phyloP scores from a whole-genome alignment of 1,140 invertebrate species.

The Metopolophium dirhodum region DNA sequence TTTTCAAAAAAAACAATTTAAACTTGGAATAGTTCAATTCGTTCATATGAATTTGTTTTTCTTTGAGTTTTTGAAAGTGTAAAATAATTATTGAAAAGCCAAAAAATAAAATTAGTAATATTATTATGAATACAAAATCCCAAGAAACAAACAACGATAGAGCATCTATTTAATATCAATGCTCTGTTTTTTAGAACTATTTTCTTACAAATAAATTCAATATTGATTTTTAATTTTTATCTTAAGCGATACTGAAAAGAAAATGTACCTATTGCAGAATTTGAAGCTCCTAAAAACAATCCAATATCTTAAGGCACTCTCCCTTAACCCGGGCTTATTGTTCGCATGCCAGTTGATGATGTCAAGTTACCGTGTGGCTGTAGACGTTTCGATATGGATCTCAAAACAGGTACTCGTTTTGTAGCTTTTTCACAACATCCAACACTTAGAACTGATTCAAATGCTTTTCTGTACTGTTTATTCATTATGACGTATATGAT shows the following conservation, averaged over 20 bases:
- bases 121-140: background rate
- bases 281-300: background rate
- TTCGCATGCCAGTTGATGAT: background rate
- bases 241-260: background rate
- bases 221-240: background rate
- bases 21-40: background rate
- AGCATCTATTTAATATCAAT: background rate
- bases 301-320: background rate
- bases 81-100: background rate
- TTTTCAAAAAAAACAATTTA: background rate
- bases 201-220: background rate
- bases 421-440: constrained; percentile 25
- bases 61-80: too few relatives aligned
- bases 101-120: background rate
- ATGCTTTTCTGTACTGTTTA: constrained; percentile 68
- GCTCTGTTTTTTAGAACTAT: background rate
- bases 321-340: background rate
- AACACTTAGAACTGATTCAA: constrained; percentile 64
- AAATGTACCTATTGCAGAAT: background rate
- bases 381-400: constrained; percentile 42
- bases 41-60: background rate
- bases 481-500: constrained; percentile 71
- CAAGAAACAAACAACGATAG: background rate
- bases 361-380: constrained; percentile 41
- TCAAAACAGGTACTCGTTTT: constrained; percentile 30